These are phyloP conservation scores for Laterallus jamaicensis DNA, from an alignment of 2,113 vertebrate species.

Conservation along the genomic window DNA sequence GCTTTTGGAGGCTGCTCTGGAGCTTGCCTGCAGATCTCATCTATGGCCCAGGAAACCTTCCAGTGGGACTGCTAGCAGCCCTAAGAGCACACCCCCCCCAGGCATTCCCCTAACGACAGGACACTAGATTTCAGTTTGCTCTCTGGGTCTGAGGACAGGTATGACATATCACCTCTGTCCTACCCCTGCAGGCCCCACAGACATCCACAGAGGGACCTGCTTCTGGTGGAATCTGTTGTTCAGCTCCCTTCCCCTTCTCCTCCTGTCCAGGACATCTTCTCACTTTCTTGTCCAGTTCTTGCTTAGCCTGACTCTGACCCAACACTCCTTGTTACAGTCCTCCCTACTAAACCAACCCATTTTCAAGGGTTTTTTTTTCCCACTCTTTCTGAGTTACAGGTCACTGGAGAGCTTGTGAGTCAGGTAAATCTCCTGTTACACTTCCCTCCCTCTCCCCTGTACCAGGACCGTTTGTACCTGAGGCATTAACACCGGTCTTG, in stretches of 20 bases:
- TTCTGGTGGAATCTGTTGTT: not conserved
- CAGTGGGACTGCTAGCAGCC: not conserved
- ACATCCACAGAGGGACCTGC: not conserved
- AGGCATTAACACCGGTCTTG: not conserved
- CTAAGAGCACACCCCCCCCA: not conserved
- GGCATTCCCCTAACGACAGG: rapidly evolving
- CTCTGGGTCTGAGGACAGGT: not conserved
- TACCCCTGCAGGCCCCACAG: not conserved
- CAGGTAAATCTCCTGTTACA: not conserved
- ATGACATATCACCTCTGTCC: not conserved
- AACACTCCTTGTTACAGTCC: not conserved
- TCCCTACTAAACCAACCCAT: not conserved
- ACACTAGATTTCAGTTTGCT: not conserved
- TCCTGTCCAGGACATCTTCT: not conserved
- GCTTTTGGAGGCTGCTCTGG: not conserved
- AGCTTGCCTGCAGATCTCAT: not conserved
- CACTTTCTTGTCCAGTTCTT: not conserved
- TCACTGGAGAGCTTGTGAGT: not conserved
- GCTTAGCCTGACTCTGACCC: not conserved
- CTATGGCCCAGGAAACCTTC: not conserved
- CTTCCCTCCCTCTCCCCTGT: not conserved
- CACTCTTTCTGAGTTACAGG: not conserved
- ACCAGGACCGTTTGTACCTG: not conserved
- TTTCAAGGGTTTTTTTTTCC: not conserved
- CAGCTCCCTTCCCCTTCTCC: not conserved